phyloP scores from a whole-genome alignment of 2,113 vertebrate species.

The Melospiza georgiana region DNA sequence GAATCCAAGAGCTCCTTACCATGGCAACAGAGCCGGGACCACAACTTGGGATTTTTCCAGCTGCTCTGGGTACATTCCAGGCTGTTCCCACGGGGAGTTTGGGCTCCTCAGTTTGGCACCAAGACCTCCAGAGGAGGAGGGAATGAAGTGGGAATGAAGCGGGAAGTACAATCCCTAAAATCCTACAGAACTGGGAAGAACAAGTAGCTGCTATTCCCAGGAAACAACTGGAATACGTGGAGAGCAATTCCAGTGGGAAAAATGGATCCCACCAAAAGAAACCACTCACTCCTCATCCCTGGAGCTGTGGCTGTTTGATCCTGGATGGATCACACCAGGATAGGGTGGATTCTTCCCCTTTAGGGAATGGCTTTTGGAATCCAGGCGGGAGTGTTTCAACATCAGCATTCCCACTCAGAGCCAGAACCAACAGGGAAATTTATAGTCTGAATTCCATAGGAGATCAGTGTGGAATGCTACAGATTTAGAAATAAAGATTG shows the following conservation, averaged over 20 bases:
- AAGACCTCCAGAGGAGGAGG: background rate
- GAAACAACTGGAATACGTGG: background rate
- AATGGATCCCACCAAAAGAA: background rate
- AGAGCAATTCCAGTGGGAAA: background rate
- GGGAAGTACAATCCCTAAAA: background rate
- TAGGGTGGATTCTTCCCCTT: background rate
- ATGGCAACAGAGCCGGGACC: background rate
- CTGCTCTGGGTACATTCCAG: background rate
- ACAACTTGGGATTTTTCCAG: background rate
- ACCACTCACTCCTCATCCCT: background rate
- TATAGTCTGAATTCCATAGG: background rate
- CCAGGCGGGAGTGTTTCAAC: background rate
- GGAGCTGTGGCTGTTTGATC: accelerated
- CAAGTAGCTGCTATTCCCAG: background rate
- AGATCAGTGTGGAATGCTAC: accelerated
- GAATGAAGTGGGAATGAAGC: accelerated
- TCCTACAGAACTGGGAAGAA: background rate
- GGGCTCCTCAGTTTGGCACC: background rate
- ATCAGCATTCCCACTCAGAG: accelerated
- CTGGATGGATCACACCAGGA: accelerated
- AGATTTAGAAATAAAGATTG: accelerated
- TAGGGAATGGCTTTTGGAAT: background rate
- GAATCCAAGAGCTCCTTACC: background rate
- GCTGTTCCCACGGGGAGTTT: background rate
- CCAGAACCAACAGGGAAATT: background rate